Conservation (phyloP, 2,888 invertebrate genomes). For the Copidosoma aretas region DNA sequence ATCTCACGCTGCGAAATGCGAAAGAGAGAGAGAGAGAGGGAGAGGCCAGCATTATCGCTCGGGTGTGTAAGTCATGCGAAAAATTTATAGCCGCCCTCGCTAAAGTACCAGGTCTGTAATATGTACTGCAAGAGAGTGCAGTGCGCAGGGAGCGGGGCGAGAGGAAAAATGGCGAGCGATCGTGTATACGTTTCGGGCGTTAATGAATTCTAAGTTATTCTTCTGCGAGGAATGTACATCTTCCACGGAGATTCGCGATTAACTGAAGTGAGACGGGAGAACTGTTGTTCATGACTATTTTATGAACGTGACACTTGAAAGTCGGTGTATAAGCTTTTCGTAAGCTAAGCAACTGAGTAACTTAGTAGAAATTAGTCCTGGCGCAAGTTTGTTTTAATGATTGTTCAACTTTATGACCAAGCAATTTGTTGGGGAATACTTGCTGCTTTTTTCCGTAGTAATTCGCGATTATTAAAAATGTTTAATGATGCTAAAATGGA, state of each 20-base stretch:
- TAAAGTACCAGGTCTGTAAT: background rate
- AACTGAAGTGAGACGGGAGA: background rate
- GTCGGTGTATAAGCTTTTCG: background rate
- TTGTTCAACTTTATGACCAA: too few species aligned
- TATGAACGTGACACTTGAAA: background rate
- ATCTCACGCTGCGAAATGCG: conserved; percentile 5
- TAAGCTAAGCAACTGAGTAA: too few species aligned
- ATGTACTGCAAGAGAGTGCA: background rate
- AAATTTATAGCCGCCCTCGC: conserved; percentile 20
- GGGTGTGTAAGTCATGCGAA: conserved; percentile 31
- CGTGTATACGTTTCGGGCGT: background rate
- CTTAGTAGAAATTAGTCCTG: too few species aligned
- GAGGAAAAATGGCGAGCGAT: background rate
- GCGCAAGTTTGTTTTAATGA: too few species aligned
- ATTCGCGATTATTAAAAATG: too few species aligned
- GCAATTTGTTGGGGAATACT: too few species aligned
- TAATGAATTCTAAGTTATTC: conserved; percentile 12
- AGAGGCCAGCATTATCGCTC: conserved; percentile 29
- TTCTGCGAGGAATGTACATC: background rate
- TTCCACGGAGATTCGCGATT: background rate
- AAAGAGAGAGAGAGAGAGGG: background rate
- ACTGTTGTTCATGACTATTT: background rate
- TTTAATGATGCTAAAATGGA: too few species aligned
- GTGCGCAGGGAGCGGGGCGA: background rate
- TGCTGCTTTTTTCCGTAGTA: too few species aligned